These are phyloP conservation scores for Myotis brandtii DNA, from an alignment of 2,113 vertebrate genomes.

Conservation along the genomic window DNA sequence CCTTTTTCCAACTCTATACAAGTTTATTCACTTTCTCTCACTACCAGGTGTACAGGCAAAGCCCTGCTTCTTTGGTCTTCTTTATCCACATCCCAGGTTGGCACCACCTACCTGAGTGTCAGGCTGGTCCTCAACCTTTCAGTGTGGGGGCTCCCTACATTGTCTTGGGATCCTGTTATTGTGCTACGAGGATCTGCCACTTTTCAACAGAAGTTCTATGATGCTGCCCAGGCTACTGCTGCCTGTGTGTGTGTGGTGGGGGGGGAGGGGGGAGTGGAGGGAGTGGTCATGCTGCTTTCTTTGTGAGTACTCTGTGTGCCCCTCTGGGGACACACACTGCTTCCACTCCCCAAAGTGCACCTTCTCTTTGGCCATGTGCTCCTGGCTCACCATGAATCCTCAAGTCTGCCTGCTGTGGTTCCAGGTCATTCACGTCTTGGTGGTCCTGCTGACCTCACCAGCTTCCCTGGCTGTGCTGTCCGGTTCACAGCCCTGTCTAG, in stretches of 20 bases:
- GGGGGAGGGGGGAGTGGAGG: no score
- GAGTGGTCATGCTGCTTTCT: not conserved
- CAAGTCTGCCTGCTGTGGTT: not conserved
- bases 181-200: not conserved
- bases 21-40: not conserved
- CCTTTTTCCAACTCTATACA: not conserved
- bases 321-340: not conserved
- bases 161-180: not conserved
- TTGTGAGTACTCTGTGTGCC: not conserved
- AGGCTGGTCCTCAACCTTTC: not conserved
- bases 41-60: not conserved
- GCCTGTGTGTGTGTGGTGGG: not conserved
- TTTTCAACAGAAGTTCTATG: not conserved
- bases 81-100: not conserved
- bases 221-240: not conserved
- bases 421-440: not conserved
- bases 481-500: not conserved
- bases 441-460: not conserved
- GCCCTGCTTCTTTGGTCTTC: not conserved
- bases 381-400: not conserved
- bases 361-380: not conserved
- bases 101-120: not conserved
- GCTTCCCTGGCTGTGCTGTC: not conserved
- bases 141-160: not conserved
- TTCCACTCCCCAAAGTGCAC: not conserved